Percentiles rank a stretch among this genome's conserved stretches.
Conservation (phyloP, 2,888 invertebrate species). For the Himalopsyche tibetana region DNA sequence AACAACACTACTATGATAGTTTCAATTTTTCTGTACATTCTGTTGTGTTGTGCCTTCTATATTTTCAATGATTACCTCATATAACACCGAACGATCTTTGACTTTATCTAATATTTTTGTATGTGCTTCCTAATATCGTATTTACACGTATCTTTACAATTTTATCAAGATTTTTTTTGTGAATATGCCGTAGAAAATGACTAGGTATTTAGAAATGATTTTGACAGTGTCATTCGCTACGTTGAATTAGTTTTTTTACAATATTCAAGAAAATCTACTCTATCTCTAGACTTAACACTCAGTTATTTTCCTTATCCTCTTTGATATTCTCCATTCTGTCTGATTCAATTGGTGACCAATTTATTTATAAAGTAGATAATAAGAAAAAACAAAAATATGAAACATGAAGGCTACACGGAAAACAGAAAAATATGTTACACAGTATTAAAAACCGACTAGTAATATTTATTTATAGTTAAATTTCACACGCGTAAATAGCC, state of each 20-base stretch:
- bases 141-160: conserved; percentile 35
- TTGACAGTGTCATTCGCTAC: conserved; percentile 31
- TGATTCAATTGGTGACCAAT: conserved; percentile 38
- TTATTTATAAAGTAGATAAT: conserved; percentile 12
- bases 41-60: conserved; percentile 16
- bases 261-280: conserved; percentile 34
- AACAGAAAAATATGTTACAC: no score
- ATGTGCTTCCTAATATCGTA: conserved; percentile 31
- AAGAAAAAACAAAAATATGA: neutral
- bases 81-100: conserved; percentile 14
- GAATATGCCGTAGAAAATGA: conserved; percentile 28
- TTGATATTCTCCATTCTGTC: conserved; percentile 6
- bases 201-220: conserved; percentile 34
- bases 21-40: conserved; percentile 27
- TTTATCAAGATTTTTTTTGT: conserved; percentile 32
- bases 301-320: neutral
- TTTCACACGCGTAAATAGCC: neutral
- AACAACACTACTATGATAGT: neutral
- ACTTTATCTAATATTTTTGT: conserved; percentile 32
- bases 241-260: conserved; percentile 24
- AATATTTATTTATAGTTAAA: neutral
- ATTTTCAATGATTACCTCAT: neutral
- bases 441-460: no score
- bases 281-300: conserved; percentile 5
- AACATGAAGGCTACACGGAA: no score